Percentiles rank a stretch among this genome's conserved stretches.
phyloP scores from a whole-genome alignment of 2,113 vertebrate species.

The Donacobius atricapilla region DNA sequence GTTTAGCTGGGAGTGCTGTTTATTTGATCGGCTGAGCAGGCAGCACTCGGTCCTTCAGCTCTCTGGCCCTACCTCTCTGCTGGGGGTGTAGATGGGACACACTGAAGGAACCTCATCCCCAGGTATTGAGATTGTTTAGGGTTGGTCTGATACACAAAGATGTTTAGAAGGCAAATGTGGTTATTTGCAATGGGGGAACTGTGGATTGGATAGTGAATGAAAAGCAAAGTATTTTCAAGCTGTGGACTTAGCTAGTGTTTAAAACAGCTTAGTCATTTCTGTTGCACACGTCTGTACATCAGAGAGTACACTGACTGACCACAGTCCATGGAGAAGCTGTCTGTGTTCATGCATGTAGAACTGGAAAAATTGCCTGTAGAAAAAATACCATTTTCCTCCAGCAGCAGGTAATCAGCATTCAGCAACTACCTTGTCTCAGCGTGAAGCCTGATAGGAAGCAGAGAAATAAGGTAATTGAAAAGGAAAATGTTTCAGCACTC shows the following conservation, averaged over 20 bases:
- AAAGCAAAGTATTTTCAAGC: neutral
- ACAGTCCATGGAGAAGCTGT: neutral
- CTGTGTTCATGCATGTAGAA: neutral
- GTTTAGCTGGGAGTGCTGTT: neutral
- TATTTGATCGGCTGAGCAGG: neutral
- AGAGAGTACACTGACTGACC: neutral
- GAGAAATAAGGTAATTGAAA: constrained; percentile 42
- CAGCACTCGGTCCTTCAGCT: neutral
- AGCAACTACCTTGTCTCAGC: neutral
- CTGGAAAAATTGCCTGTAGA: neutral
- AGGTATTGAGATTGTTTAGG: neutral
- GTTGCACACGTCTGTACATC: neutral
- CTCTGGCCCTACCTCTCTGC: neutral
- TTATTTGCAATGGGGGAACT: neutral
- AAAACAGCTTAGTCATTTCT: neutral
- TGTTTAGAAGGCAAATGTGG: neutral
- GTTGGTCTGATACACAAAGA: neutral
- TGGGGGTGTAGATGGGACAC: neutral
- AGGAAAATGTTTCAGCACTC: constrained; percentile 22
- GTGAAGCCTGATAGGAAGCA: neutral
- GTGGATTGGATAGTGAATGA: neutral
- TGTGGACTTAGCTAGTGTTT: neutral
- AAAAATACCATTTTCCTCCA: rapidly evolving
- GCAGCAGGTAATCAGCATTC: constrained; percentile 16
- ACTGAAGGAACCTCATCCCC: neutral